phyloP scores from a whole-genome alignment of 2,113 vertebrate species.

The Seriola aureovittata region DNA sequence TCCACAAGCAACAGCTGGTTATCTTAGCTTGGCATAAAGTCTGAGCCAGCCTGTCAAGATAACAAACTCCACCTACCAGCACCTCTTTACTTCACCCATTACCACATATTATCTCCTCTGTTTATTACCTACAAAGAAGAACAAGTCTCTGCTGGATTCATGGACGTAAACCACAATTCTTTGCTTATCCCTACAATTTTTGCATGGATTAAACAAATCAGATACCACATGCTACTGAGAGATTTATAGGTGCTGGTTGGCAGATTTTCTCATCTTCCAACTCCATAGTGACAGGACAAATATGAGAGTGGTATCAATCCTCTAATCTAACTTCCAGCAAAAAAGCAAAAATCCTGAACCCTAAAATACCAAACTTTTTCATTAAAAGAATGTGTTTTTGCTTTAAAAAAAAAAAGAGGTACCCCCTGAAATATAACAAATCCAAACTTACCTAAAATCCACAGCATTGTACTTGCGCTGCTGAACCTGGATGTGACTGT shows the following conservation, averaged over 20 bases:
- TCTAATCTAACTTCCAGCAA: neutral
- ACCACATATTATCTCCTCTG: too few species aligned
- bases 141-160: neutral
- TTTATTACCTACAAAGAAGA: neutral
- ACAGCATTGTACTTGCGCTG: slow-evolving; percentile 49
- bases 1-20: too few species aligned
- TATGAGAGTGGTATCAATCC: neutral
- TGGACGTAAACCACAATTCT: neutral
- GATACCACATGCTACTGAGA: too few species aligned
- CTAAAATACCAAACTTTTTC: neutral
- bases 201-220: neutral
- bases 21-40: too few species aligned
- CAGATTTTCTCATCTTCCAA: neutral
- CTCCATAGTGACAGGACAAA: neutral
- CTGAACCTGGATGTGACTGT: slow-evolving; percentile 60
- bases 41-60: neutral
- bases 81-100: neutral
- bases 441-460: slow-evolving; percentile 67
- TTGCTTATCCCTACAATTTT: neutral
- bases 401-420: neutral
- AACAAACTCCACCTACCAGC: neutral
- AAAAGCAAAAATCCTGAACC: neutral
- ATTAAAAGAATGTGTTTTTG: neutral
- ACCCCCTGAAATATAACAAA: neutral
- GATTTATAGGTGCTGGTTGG: neutral